Evolutionary conservation across 2,113 vertebrate genomes (phyloP).

Genomic region (Drymodes brunneopygia): DNA sequence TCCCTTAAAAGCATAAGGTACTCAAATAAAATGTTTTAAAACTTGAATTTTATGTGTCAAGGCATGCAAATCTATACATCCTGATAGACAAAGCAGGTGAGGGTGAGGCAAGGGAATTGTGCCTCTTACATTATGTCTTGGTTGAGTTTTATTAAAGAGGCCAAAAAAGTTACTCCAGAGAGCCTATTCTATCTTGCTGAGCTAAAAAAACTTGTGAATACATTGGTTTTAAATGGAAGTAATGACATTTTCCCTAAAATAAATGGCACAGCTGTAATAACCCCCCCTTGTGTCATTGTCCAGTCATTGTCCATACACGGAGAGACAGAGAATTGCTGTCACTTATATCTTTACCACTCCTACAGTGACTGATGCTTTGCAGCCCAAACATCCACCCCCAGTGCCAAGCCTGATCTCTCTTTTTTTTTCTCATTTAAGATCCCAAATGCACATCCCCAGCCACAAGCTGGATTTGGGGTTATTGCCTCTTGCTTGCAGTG

Average conservation of each 20-base stretch:
- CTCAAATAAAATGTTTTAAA: neutral
- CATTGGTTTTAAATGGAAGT: neutral
- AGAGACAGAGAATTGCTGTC: neutral
- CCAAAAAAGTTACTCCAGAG: neutral
- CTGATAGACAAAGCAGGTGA: neutral
- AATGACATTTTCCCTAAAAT: neutral
- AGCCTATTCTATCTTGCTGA: neutral
- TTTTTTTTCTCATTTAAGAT: neutral
- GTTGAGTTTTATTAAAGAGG: neutral
- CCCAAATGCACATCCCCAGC: neutral
- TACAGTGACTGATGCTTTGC: neutral
- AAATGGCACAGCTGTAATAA: neutral
- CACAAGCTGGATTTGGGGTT: neutral
- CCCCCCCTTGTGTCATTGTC: neutral
- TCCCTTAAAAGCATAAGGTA: neutral
- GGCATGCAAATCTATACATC: neutral
- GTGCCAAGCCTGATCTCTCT: neutral
- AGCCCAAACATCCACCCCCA: neutral
- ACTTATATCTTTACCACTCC: neutral
- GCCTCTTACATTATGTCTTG: neutral
- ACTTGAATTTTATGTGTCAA: neutral
- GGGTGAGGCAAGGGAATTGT: neutral
- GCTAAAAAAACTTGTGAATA: neutral
- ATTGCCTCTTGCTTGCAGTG: neutral
- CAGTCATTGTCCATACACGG: neutral